Base-by-base conservation (phyloP, 2,797 vertebrate species). In the Adelosebastes latens region DNA sequence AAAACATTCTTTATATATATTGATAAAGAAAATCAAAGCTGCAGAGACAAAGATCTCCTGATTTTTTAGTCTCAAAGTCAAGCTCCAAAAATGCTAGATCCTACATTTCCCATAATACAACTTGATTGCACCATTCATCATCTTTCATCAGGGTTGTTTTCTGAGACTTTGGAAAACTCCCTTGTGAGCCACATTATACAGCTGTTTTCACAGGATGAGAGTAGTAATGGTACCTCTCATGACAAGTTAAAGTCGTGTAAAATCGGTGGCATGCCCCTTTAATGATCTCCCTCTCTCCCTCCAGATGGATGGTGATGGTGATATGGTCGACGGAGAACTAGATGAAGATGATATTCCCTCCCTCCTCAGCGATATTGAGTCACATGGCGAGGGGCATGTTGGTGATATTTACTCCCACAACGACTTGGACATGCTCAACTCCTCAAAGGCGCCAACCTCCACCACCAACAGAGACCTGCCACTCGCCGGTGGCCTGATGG, bases 341-440 rank as follows among this genome's bases (percentile, higher is more conserved):
- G 97, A 98, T 25, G 97, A 99, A 65, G 97, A 98, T 64, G 97
- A 98, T 83, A 88, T 99, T 80, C 97, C 97, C 3, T 96, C 97
- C 1, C 96, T 99, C 79, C 94, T 98, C 59, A 96, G 97, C 3
- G 97, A 97, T 91, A 96, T 97, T 0, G 96, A 97, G 75, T 89
- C 87, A 1, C 86, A 34, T 77, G 96, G 96, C 32, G 97, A 98
- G 77, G 96, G 92, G 0, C 96, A 97, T 18, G 89, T 96, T 2
- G 94, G 95, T 0, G 97, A 98, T 39, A 88, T 92, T 70, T 98
- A 97, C 67, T 93, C 96, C 18, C 96, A 97, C 81, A 97, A 95
- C 2, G 95, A 97, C 86, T 95, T 97, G 79, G 97, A 96, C 71
- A 92, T 95, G 61, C 93, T 97, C n/a, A 94, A 92, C 77, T 96